Conservation (phyloP, 2,888 invertebrate genomes). For the Eupithecia insigniata region DNA sequence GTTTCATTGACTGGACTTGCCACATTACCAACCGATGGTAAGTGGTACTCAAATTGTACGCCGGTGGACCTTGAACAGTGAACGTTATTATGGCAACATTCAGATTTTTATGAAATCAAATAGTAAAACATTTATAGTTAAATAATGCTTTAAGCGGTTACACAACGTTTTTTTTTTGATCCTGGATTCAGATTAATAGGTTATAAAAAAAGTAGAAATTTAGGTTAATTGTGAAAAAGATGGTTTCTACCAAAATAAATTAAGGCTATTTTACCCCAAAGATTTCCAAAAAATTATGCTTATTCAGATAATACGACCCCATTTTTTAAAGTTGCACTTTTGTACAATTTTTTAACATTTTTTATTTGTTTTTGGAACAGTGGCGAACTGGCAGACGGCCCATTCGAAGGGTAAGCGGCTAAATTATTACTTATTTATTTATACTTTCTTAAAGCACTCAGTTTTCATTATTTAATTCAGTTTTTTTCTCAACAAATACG, state of each 20-base stretch:
- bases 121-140: background rate
- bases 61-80: slow-evolving; percentile 36
- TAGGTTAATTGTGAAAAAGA: no score
- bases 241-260: no score
- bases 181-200: background rate
- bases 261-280: no score
- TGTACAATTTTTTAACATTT: slow-evolving; percentile 38
- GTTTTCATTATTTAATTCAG: background rate
- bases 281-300: no score
- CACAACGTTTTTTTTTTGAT: background rate
- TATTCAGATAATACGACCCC: background rate
- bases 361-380: slow-evolving; percentile 41
- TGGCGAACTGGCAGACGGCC: slow-evolving; percentile 41
- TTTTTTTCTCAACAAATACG: background rate
- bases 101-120: slow-evolving; percentile 7
- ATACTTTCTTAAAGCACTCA: background rate
- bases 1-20: slow-evolving; percentile 35
- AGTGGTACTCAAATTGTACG: slow-evolving; percentile 33
- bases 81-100: slow-evolving; percentile 27
- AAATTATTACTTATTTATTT: slow-evolving; percentile 11
- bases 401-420: slow-evolving; percentile 39
- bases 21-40: slow-evolving; percentile 30
- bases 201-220: background rate
- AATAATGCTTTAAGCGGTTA: background rate
- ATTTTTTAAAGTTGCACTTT: slow-evolving; percentile 20